A percentile compares a stretch with the other conserved stretches of the same genome.
Evolutionary conservation across 2,797 vertebrate species (phyloP).

Genomic region (Gobionotothen gibberifrons): DNA sequence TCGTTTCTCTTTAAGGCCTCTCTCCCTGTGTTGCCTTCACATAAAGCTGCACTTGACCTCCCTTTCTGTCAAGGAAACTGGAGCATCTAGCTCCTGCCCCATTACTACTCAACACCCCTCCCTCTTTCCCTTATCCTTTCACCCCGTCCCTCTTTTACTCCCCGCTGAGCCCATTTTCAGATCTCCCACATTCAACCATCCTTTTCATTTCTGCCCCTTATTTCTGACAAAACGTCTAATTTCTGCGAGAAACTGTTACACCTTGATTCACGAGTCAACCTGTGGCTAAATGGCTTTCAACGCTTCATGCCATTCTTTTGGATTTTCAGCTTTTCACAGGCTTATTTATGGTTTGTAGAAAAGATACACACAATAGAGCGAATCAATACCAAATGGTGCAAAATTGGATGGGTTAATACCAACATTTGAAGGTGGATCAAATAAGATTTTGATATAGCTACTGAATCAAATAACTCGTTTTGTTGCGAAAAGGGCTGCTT

Average conservation of each 20-base stretch:
- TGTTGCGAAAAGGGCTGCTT: slow-evolving; percentile 15
- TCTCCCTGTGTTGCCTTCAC: slow-evolving; percentile 71
- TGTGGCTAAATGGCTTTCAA: slow-evolving; percentile 50
- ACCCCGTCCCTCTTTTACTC: slow-evolving; percentile 64
- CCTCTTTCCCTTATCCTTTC: slow-evolving; percentile 38
- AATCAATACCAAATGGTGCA: slow-evolving; percentile 36
- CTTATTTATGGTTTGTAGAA: slow-evolving; percentile 47
- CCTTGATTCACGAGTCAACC: slow-evolving; percentile 59
- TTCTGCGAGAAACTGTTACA: slow-evolving; percentile 56
- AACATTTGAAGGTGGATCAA: slow-evolving; percentile 25
- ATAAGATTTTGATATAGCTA: slow-evolving; percentile 18
- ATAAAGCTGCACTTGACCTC: slow-evolving; percentile 87
- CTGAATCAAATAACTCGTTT: slow-evolving; percentile 10
- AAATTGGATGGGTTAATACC: slow-evolving; percentile 21
- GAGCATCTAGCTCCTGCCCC: slow-evolving; percentile 83
- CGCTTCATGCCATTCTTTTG: slow-evolving; percentile 32
- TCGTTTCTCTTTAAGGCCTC: slow-evolving; percentile 62
- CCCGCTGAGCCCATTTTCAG: slow-evolving; percentile 65
- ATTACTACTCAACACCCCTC: slow-evolving; percentile 67
- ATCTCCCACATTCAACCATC: slow-evolving; percentile 31
- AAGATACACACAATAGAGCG: slow-evolving; percentile 15
- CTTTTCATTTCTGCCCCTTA: slow-evolving; percentile 25
- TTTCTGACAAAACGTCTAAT: slow-evolving; percentile 56
- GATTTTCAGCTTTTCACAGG: slow-evolving; percentile 26
- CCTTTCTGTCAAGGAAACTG: slow-evolving; percentile 86